Evolutionary conservation across 2,888 invertebrate genomes (phyloP), one percentile per base, ranked within the genome.

Genomic region (Plusia festucae): DNA sequence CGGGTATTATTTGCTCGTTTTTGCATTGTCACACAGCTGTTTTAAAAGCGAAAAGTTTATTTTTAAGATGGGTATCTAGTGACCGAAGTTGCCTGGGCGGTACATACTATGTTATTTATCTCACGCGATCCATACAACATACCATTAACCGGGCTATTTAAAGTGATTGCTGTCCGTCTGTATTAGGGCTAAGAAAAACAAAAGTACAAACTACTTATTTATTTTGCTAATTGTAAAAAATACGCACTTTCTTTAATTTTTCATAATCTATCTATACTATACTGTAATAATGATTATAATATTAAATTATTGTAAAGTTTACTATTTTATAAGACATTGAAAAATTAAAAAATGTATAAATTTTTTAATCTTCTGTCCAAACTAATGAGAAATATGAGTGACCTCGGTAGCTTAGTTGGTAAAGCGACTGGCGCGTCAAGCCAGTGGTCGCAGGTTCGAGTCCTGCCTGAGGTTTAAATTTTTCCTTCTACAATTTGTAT

Each of bases 21-120:
- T 86, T 83, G 75, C 79, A 79, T 82, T 83, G 83, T 84, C 81
- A 80, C 81, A 76, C 76, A 80, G 77, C 81, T 84, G 82, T 83
- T 82, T 81, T 81, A 79, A 81, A 83, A 80, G 79, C 66, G 81
- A 75, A 82, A 81, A 70, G 63, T 80, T 80, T 80, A 76, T 82
- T 82, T 80, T 82, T 81, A 68, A 82, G 83, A 85, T 85, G 51
- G 65, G 60, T 82, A 84, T 85, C 83, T 79, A 70, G 72, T 60
- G 70, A 60, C 69, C 57, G 56, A 51, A 69, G 76, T 71, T 69
- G 70, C 64, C 59, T 55, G 72, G 66, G 65, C 53, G 68, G 78
- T 77, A 70, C 65, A 61, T 46, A 63, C 69, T 69, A 70, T 68
- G 65, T 57, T 68, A 55, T 75, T 81, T 77, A 80, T 76, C 77